Percentiles rank a stretch among this genome's conserved stretches.
phyloP scores from a whole-genome alignment of 2,888 invertebrate genomes.

The Tetragnatha montana region DNA sequence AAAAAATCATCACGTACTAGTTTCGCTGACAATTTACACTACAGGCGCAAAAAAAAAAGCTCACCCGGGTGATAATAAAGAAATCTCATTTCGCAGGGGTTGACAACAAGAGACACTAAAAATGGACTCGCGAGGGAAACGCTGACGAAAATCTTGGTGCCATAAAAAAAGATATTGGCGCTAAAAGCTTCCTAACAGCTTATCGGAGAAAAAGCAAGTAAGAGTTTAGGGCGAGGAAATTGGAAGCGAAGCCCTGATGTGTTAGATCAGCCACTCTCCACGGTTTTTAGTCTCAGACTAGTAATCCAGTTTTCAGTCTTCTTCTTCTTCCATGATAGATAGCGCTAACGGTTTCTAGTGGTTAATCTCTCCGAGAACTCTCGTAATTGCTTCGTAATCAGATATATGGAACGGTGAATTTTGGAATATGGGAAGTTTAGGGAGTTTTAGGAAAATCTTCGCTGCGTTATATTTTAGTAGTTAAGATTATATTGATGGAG shows the following conservation, averaged over 20 bases:
- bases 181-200: background rate
- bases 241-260: background rate
- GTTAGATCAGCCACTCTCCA: background rate
- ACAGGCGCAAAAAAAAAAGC: background rate
- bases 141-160: background rate
- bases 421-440: too few species aligned
- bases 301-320: background rate
- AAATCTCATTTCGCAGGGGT: background rate
- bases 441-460: too few species aligned
- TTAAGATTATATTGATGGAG: too few species aligned
- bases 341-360: background rate
- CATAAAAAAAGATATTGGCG: background rate
- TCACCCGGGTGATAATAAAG: background rate
- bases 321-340: background rate
- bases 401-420: background rate
- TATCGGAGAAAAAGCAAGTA: background rate
- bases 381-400: background rate
- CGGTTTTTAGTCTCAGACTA: background rate
- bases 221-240: background rate
- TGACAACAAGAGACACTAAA: background rate
- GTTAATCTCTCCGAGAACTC: background rate
- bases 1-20: too few species aligned
- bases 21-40: too few species aligned
- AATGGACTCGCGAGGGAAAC: background rate
- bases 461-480: too few species aligned